phyloP scores from a whole-genome alignment of 2,888 invertebrate genomes.

The Neoaliturus tenellus region DNA sequence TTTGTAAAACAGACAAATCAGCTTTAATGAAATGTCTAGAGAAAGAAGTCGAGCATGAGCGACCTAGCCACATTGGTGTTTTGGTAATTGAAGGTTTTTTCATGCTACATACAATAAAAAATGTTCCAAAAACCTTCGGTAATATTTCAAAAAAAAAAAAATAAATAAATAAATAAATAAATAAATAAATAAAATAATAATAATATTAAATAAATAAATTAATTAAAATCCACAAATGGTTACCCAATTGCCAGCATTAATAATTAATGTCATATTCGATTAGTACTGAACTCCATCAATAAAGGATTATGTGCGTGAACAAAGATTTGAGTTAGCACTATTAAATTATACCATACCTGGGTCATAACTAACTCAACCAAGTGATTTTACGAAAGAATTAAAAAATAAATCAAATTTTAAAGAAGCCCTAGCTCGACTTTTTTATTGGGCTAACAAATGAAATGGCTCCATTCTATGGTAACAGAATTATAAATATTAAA shows the following conservation, averaged over 20 bases:
- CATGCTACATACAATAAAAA: constrained; percentile 67
- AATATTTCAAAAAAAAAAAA: constrained; percentile 66
- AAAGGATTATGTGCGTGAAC: constrained; percentile 68
- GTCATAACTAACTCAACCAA: constrained; percentile 55
- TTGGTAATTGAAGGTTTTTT: constrained; percentile 69
- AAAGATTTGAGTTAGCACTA: constrained; percentile 63
- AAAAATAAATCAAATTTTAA: constrained; percentile 67
- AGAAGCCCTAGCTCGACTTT: constrained; percentile 66
- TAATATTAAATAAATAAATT: no score
- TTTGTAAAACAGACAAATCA: constrained; percentile 17
- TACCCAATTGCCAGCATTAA: constrained; percentile 56
- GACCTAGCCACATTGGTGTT: constrained; percentile 64
- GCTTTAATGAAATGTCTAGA: constrained; percentile 17
- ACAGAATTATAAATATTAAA: background rate
- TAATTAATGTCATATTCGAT: constrained; percentile 66
- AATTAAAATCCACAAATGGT: constrained; percentile 65
- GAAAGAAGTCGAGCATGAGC: constrained; percentile 41
- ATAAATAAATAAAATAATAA: no score
- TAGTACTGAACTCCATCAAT: constrained; percentile 68
- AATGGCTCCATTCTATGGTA: constrained; percentile 66
- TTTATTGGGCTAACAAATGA: constrained; percentile 67
- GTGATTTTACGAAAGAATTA: constrained; percentile 65
- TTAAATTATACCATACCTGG: constrained; percentile 64
- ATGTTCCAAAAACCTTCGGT: constrained; percentile 68
- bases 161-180: no score